phyloP scores from a whole-genome alignment of 1,140 invertebrate species.

The Drosophila melanica region DNA sequence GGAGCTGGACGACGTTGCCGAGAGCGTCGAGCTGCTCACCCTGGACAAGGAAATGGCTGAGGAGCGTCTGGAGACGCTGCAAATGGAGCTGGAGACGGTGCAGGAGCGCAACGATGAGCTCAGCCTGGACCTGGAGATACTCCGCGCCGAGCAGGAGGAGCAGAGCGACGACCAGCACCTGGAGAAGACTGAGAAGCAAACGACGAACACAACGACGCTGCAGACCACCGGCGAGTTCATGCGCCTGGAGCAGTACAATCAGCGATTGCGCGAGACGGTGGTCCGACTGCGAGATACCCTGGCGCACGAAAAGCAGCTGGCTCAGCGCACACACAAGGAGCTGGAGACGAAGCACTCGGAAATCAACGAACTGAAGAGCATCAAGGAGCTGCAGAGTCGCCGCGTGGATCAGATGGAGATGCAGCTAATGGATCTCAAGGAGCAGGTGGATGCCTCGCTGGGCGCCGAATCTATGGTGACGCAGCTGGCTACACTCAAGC shows the following conservation, averaged over 20 bases:
- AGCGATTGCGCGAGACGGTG: conserved; percentile 94
- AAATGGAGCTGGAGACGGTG: conserved; percentile 94
- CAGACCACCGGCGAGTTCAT: conserved; percentile 92
- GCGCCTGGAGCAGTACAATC: conserved; percentile 97
- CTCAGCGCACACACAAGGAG: conserved; percentile 94
- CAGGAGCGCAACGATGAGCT: conserved; percentile 96
- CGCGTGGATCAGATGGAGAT: conserved; percentile 92
- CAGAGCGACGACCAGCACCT: conserved; percentile 61
- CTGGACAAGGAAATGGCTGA: conserved; percentile 99
- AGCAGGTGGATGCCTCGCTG: conserved; percentile 93
- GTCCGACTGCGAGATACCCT: conserved; percentile 95
- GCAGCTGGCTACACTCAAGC: conserved; percentile 95
- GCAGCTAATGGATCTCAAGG: conserved; percentile 91
- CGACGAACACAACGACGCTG: conserved; percentile 5
- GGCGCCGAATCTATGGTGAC: conserved; percentile 99
- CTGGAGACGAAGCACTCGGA: conserved; percentile 94
- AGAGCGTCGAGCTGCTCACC: conserved; percentile 97
- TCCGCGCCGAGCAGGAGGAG: conserved; percentile 92
- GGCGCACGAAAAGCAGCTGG: conserved; percentile 96
- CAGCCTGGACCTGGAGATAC: conserved; percentile 94
- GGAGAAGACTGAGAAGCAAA: conserved; percentile 61
- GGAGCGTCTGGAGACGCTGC: conserved; percentile 96
- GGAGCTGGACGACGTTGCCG: conserved; percentile 95
- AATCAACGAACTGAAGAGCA: conserved; percentile 91
- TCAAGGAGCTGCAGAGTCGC: conserved; percentile 92